Evolutionary conservation across 2,797 vertebrate species (phyloP).

Genomic region (Sandelia bainsii): DNA sequence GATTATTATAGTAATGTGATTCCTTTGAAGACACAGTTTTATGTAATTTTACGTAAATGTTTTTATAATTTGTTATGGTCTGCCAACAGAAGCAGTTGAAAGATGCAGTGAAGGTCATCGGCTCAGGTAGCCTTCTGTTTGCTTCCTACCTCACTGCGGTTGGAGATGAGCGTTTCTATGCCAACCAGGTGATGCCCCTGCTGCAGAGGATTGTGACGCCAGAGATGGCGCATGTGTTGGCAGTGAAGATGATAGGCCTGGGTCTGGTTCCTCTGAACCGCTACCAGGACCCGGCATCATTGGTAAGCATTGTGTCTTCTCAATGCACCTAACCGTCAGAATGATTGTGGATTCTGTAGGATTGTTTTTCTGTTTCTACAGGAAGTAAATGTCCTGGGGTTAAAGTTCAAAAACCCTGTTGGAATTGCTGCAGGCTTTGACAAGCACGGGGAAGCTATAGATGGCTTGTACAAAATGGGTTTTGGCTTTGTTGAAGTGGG

Average conservation of each 20-base stretch:
- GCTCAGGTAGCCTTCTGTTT: slow-evolving; percentile 89
- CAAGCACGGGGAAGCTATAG: slow-evolving; percentile 93
- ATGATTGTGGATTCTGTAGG: not conserved
- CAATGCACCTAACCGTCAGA: not conserved
- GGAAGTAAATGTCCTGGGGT: slow-evolving; percentile 90
- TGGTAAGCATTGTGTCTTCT: slow-evolving; percentile 79
- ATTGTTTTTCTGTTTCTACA: slow-evolving; percentile 58
- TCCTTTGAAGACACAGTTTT: too few relatives aligned
- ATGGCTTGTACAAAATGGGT: slow-evolving; percentile 92
- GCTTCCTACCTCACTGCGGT: slow-evolving; percentile 86
- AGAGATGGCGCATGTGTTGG: slow-evolving; percentile 88
- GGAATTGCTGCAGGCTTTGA: slow-evolving; percentile 98
- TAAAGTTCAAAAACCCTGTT: slow-evolving; percentile 91
- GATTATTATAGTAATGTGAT: too few relatives aligned
- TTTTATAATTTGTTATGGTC: not conserved
- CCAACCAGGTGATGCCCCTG: slow-evolving; percentile 87
- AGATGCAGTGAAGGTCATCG: slow-evolving; percentile 86
- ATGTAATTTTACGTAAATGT: too few relatives aligned
- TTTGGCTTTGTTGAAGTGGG: slow-evolving; percentile 98
- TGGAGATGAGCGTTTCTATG: slow-evolving; percentile 91
- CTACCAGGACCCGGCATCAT: slow-evolving; percentile 84
- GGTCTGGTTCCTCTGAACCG: slow-evolving; percentile 85
- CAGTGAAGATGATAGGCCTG: slow-evolving; percentile 83
- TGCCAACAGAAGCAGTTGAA: slow-evolving; percentile 84
- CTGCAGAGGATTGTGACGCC: slow-evolving; percentile 87